Base-by-base conservation (phyloP, 1,140 invertebrate species). In the Lordiphosa mommai region DNA sequence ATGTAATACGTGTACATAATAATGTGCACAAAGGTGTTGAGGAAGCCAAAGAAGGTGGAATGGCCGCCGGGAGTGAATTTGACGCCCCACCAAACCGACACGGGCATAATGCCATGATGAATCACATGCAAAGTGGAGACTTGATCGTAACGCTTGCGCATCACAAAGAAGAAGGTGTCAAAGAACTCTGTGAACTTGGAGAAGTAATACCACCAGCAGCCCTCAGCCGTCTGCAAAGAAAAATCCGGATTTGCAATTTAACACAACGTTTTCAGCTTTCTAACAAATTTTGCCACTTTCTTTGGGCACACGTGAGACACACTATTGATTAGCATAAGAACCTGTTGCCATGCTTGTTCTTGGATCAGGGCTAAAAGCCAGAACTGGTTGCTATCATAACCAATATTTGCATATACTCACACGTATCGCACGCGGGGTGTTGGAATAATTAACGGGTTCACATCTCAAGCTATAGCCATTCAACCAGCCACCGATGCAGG, bases 1-100 rank as follows among this genome's bases (percentile, higher is more conserved):
- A 96, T 90, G 88, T 98, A 98, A 88, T 98, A 98, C 0, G 93
- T 91, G 88, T 98, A 98, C 96, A 98, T 98, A 17, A 97, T 90
- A 27, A 96, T 93, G 85, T 97, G 96, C 2, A 98, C 95, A 67
- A 96, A 96, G 1, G 94, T 95, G 89, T 98, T 98, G 13, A 97
- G 87, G n/a, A 94, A 88, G 10, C 94, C 94, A 53, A 95, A 96
- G 90, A 96, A 96, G 0, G 94, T 93, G 55, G 88, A 88, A 33
- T 89, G 88, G 12, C 88, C 91, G 94, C 95, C 95, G 88, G 96
- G 95, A 4, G 94, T 95, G 87, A 96, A 97, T 89, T 96, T 96
- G 32, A 97, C 95, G 20, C 96, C 96, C 87, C 96, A 95, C 96
- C 96, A 98, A 23, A 96, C 96, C 3, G 94, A 96, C 0, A 96